phyloP scores from a whole-genome alignment of 35 echinoderm and acorn worm species.

The Acanthaster planci region DNA sequence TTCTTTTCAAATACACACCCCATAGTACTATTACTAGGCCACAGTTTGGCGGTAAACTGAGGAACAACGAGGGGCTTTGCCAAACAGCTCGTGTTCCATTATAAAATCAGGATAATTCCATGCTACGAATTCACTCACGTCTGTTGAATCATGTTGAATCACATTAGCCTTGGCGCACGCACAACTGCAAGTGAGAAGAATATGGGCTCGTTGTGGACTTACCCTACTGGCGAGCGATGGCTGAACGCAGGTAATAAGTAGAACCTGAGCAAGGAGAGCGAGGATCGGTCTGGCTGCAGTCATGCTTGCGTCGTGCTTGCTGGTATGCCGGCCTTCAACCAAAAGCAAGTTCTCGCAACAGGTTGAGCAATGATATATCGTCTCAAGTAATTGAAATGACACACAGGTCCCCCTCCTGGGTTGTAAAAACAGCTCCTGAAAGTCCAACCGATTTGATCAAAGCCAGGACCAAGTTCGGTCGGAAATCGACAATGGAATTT shows the following conservation, averaged over 20 bases:
- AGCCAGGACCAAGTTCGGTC: not conserved
- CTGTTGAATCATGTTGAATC: too few species aligned
- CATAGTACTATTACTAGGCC: too few species aligned
- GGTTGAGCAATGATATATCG: constrained; percentile 11
- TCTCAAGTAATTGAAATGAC: constrained; percentile 21
- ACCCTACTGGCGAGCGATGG: constrained; percentile 6
- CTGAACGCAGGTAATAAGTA: not conserved
- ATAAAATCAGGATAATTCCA: too few species aligned
- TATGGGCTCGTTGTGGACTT: not conserved
- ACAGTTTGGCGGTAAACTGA: too few species aligned
- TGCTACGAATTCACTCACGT: too few species aligned
- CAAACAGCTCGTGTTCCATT: too few species aligned
- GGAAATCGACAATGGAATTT: not conserved
- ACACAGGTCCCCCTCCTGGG: not conserved
- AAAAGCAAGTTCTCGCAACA: not conserved
- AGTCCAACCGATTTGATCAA: not conserved
- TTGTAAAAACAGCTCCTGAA: not conserved
- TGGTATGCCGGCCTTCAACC: too few species aligned
- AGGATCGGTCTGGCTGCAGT: not conserved
- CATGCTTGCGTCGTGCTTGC: not conserved
- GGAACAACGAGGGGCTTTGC: too few species aligned
- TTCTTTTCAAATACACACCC: too few species aligned
- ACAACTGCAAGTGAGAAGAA: too few species aligned
- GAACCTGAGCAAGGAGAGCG: not conserved
- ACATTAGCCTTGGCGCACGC: too few species aligned